Percentiles rank a stretch among this genome's conserved stretches.
Evolutionary conservation across 2,888 invertebrate genomes (phyloP).

Genomic region (Standfussiana lucernea): DNA sequence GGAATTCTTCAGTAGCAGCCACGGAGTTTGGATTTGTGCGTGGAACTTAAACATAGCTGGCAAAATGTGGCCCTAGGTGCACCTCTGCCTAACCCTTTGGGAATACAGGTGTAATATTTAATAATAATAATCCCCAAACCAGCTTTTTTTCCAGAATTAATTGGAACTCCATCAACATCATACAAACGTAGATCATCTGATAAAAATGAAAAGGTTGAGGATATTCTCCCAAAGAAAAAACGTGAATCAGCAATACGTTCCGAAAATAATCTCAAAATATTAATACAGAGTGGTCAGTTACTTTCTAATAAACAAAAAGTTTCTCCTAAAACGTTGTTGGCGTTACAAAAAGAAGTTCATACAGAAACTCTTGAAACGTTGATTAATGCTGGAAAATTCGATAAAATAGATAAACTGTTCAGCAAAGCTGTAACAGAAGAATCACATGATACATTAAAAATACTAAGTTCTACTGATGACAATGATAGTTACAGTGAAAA

Average conservation of each 20-base stretch:
- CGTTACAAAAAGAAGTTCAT: background rate
- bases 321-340: background rate
- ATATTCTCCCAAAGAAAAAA: conserved; percentile 24
- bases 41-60: background rate
- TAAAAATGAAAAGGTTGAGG: conserved; percentile 6
- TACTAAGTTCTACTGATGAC: background rate
- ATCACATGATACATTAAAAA: background rate
- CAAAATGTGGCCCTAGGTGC: background rate
- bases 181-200: conserved; percentile 18
- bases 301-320: conserved; percentile 22
- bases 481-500: background rate
- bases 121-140: too few relatives aligned
- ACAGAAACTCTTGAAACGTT: conserved; percentile 4
- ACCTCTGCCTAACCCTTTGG: background rate
- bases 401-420: background rate
- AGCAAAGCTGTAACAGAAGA: background rate
- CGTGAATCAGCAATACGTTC: conserved; percentile 32
- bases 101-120: too few relatives aligned
- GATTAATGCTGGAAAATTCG: background rate
- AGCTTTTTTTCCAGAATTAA: conserved; percentile 1
- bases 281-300: conserved; percentile 24
- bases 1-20: background rate
- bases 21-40: background rate
- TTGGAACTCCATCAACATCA: background rate
- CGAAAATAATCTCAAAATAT: conserved; percentile 27